Evolutionary conservation across 64 coral and sea anemone species (phyloP), one percentile per base, ranked within the genome.

Genomic region (Cladopsammia gracilis): DNA sequence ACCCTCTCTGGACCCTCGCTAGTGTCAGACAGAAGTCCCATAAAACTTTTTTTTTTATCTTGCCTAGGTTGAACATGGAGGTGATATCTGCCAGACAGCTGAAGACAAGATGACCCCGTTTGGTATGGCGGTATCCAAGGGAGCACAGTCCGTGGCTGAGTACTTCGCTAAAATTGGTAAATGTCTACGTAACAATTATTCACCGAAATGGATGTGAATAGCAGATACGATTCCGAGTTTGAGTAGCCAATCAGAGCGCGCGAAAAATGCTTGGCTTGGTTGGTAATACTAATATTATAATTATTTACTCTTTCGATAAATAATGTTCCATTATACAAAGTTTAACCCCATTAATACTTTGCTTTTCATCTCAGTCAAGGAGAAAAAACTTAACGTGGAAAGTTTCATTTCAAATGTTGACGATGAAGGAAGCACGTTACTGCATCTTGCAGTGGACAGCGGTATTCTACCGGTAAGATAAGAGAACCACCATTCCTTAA

Each of bases 371-470:
- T 48, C 34, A 93, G 92, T 86, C 0, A 59, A 89, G 22, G 77
- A 94, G 67, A 94, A 62, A 49, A 69, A 89, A 43, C 76, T 89
- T 0, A 78, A 87, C 76, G 47, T 89, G 86, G 88, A 75, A 22
- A 78, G 46, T 24, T 25, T 97, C 11, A 47, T 97, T 23, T 88
- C 88, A 58, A 88, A 91, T 42, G 92, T 82, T 48, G 96, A 94
- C 11, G 65, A 74, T 65, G 92, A 94, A 22, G 96, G 96, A 61
- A 94, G 87, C 66, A 94, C 96, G 18, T 75, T 97, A 52, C 73
- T 97, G 18, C 96, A 97, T 94, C 25, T 97, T 2, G 96, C 96
- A 4, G 96, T 97, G 18, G 92, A 97, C 64, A 97, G 96, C 65
- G 96, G 96, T 20, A 94, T 91, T 73, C 46, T 94, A 19, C 82